Conservation (phyloP, 2,797 vertebrate species). For the Pantherophis vulpinus region DNA sequence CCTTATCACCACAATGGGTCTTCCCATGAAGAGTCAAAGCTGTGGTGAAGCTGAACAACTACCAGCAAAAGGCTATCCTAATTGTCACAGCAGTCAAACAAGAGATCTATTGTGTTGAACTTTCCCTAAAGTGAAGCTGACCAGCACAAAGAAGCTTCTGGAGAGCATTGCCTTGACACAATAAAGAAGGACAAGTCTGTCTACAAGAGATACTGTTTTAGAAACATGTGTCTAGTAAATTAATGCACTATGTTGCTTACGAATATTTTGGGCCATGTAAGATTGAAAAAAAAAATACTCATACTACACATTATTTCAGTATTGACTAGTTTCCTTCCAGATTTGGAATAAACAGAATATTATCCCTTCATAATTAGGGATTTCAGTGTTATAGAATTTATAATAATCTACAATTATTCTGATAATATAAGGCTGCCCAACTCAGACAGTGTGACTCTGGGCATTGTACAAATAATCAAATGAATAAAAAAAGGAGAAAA, state of each 20-base stretch:
- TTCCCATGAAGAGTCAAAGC: background rate
- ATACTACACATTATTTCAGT: background rate
- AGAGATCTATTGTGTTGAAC: background rate
- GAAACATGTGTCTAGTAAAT: background rate
- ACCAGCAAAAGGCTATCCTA: background rate
- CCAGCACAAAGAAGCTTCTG: background rate
- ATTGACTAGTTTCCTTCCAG: background rate
- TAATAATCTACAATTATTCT: background rate
- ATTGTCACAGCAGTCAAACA: background rate
- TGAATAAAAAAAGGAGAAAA: background rate
- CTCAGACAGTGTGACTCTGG: background rate
- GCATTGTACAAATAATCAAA: background rate
- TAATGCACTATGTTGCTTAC: background rate
- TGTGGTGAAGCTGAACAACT: background rate
- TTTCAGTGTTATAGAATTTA: background rate
- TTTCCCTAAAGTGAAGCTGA: background rate
- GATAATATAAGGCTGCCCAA: background rate
- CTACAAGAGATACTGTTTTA: background rate
- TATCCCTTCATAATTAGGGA: background rate
- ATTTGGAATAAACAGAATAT: background rate
- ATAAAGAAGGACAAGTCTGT: background rate
- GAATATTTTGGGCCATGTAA: background rate
- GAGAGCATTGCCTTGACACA: background rate
- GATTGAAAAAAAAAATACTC: background rate
- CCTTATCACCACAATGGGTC: background rate